Conservation (phyloP, 2,888 invertebrate genomes). For the Caenorhabditis sp. region DNA sequence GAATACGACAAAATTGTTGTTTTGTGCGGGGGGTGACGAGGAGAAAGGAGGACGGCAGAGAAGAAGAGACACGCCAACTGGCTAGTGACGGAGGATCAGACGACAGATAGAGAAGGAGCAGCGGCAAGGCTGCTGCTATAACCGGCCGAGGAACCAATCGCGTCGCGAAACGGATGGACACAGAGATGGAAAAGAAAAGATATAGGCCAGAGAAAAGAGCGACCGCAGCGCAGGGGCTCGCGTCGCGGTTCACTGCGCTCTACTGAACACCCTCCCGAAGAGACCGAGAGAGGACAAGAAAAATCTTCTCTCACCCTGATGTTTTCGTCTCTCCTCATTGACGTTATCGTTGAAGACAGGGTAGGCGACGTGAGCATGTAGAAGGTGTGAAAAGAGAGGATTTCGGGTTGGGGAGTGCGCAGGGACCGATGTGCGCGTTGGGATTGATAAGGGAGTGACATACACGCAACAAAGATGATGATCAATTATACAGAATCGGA, state of each 20-base stretch:
- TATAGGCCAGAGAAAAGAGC: constrained; percentile 41
- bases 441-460: not conserved
- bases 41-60: constrained; percentile 29
- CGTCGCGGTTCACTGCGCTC: constrained; percentile 60
- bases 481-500: no score
- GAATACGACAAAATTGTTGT: constrained; percentile 46
- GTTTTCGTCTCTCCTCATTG: constrained; percentile 27
- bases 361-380: constrained; percentile 11
- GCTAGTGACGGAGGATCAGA: constrained; percentile 52
- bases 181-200: constrained; percentile 43
- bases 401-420: not conserved
- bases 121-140: constrained; percentile 49
- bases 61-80: constrained; percentile 38
- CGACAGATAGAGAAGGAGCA: constrained; percentile 56
- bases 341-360: constrained; percentile 29
- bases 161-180: constrained; percentile 29
- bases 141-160: constrained; percentile 46
- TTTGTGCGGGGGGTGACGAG: constrained; percentile 29
- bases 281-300: constrained; percentile 45
- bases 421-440: not conserved
- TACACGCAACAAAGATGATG: no score
- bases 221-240: constrained; percentile 52
- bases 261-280: constrained; percentile 41
- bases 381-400: constrained; percentile 24
- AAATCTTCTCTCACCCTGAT: constrained; percentile 17